phyloP scores from a whole-genome alignment of 2,113 vertebrate genomes.

The Phalacrocorax brasilianus region DNA sequence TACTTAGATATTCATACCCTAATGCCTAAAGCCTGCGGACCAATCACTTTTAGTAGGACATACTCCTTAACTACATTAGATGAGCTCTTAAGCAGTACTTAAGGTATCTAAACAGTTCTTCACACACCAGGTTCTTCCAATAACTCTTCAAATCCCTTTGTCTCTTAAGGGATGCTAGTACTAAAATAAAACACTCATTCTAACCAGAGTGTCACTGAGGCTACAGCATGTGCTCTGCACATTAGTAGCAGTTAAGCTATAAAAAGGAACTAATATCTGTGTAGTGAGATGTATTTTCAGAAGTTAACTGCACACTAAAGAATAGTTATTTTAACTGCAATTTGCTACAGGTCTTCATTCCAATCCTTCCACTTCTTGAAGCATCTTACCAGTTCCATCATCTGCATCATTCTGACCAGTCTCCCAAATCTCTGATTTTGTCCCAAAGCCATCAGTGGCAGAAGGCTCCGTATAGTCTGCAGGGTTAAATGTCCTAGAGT shows the following conservation, averaged over 20 bases:
- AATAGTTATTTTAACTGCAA: background rate
- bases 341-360: background rate
- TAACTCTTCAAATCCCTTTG: background rate
- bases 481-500: constrained; percentile 90
- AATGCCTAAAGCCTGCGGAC: background rate
- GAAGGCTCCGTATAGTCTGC: constrained; percentile 87
- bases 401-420: constrained; percentile 79
- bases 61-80: background rate
- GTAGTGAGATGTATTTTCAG: background rate
- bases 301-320: background rate
- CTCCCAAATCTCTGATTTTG: constrained; percentile 85
- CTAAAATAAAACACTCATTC: background rate
- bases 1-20: background rate
- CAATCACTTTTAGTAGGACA: background rate
- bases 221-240: background rate
- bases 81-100: background rate
- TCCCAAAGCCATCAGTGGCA: constrained; percentile 72
- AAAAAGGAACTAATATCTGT: background rate
- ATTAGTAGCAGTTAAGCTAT: background rate
- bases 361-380: background rate
- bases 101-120: background rate
- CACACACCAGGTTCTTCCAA: background rate
- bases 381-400: constrained; percentile 82
- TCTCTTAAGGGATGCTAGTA: background rate
- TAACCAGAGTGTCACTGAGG: background rate